These are phyloP conservation scores for Beris chalybata DNA, from an alignment of 2,888 invertebrate species.

Conservation along the genomic window DNA sequence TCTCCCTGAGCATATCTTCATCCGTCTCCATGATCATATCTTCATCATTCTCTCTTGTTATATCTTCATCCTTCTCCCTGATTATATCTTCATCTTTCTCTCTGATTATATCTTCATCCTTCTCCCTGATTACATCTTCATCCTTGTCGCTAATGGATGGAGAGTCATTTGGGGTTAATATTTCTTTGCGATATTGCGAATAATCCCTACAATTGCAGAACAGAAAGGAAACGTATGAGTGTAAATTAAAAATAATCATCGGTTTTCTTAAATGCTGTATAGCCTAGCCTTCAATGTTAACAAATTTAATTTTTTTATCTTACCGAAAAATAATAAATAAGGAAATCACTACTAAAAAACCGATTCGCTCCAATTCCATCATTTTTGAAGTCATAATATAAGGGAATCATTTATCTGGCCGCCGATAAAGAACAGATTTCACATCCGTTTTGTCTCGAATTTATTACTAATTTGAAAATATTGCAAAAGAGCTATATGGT, in stretches of 20 bases:
- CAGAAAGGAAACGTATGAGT: constrained; percentile 34
- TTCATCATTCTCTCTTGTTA: too few relatives aligned
- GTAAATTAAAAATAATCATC: constrained; percentile 18
- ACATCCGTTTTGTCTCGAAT: too few relatives aligned
- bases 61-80: too few relatives aligned
- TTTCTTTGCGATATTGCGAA: constrained; percentile 70
- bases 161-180: constrained; percentile 63
- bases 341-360: too few relatives aligned
- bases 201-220: constrained; percentile 61
- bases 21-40: constrained; percentile 38
- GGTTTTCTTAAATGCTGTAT: too few relatives aligned
- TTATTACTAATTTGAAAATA: too few relatives aligned
- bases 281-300: too few relatives aligned
- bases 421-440: too few relatives aligned
- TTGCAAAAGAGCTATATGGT: too few relatives aligned
- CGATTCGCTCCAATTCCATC: neutral
- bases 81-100: neutral
- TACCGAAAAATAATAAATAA: too few relatives aligned
- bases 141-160: constrained; percentile 57
- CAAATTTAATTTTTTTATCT: too few relatives aligned
- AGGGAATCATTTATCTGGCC: neutral
- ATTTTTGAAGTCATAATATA: constrained; percentile 13
- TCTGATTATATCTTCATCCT: too few relatives aligned
- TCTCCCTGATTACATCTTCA: neutral
- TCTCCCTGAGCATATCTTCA: neutral